Base-by-base conservation (phyloP, 2,888 invertebrate genomes). In the Tachina grossa region DNA sequence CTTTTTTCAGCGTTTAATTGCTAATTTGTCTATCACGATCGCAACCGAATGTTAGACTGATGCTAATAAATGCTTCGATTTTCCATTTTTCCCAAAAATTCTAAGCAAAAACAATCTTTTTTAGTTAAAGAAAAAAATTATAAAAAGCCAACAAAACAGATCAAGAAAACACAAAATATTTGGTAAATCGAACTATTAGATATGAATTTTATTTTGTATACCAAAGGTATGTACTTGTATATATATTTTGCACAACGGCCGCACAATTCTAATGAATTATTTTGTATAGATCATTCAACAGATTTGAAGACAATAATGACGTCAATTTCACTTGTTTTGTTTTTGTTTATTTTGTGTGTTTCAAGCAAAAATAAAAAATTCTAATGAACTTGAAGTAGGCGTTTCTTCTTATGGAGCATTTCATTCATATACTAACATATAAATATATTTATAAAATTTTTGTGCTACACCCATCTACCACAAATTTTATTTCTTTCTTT, bases 11-110 rank as follows among this genome's bases (percentile, higher is more conserved):
- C 55, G 68, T 71, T 65, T 68, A 59, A 78, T 72, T 84, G 86
- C 84, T 68, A 75, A 88, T 88, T 80, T 88, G 91, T 90, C 89
- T 91, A 89, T 83, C 85, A 88, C 89, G 90, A 88, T 87, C 89
- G 90, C 90, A 89, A 88, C 89, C 87, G 88, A 89, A 87, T 89
- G 88, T 88, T 88, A 89, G 88, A 92, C 92, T 92, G 90, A 92
- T 90, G 90, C 90, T 90, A 89, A 89, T 87, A 84, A 75, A 79
- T 86, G 89, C 89, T 88, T 79, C 87, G 87, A 88, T 89, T 90
- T 92, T 91, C 90, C 90, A 91, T 90, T 90, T 92, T 89, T 90
- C 88, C 87, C 68, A 72, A n/a, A 49, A 41, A 47, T 45, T 19
- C 19, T 53, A 75, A 84, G 43, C 72, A 71, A 80, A 80, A 85